Conservation (phyloP, 2,113 vertebrate genomes). For the Apodemus sylvaticus region DNA sequence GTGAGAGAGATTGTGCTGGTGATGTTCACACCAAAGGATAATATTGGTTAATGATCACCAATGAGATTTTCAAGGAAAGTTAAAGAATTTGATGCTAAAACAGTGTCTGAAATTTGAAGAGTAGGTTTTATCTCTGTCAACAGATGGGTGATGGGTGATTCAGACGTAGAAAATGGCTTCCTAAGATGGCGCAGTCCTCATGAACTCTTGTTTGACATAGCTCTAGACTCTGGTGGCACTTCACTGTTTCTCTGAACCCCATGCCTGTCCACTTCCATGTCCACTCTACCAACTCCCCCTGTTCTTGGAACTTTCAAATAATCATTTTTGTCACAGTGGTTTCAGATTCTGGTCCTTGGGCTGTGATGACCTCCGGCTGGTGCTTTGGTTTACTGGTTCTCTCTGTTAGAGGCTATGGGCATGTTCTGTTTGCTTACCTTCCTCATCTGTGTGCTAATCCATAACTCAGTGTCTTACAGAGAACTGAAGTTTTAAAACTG, state of each 20-base stretch:
- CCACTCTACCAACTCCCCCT: no score
- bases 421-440: not conserved
- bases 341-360: not conserved
- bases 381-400: not conserved
- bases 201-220: not conserved
- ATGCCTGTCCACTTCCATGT: not conserved
- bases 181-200: not conserved
- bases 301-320: not conserved
- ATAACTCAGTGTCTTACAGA: not conserved
- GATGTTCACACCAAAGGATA: not conserved
- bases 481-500: not conserved
- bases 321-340: not conserved
- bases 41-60: not conserved
- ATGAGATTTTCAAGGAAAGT: conserved; percentile 7
- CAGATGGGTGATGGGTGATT: not conserved
- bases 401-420: not conserved
- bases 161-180: not conserved
- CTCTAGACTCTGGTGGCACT: not conserved
- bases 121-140: not conserved
- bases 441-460: not conserved
- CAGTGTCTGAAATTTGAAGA: not conserved
- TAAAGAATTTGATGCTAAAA: not conserved
- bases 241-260: not conserved
- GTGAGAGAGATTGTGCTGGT: not conserved
- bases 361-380: not conserved